phyloP scores from a whole-genome alignment of 1,140 invertebrate species.

The Platorchestia sp. region DNA sequence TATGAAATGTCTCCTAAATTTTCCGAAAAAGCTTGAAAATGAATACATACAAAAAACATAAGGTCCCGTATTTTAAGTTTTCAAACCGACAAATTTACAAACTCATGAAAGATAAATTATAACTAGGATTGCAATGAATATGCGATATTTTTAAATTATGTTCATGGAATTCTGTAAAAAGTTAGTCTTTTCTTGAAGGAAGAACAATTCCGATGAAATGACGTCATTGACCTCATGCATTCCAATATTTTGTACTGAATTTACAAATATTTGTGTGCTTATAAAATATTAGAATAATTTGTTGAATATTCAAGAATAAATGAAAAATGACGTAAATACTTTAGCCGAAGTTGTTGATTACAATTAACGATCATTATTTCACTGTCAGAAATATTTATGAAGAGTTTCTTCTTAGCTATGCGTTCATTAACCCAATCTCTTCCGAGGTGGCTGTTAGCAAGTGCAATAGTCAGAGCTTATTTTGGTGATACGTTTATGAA shows the following conservation, averaged over 20 bases:
- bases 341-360: neutral
- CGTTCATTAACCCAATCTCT: slow-evolving; percentile 42
- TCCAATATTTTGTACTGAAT: slow-evolving; percentile 11
- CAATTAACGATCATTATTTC: neutral
- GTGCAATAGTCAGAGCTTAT: slow-evolving; percentile 24
- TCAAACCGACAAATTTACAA: too few relatives aligned
- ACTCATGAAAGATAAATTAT: too few relatives aligned
- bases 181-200: neutral
- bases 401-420: neutral
- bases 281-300: neutral
- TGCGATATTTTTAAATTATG: too few relatives aligned
- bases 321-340: neutral
- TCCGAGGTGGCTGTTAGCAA: slow-evolving; percentile 40
- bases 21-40: too few relatives aligned
- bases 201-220: slow-evolving; percentile 51
- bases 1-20: too few relatives aligned
- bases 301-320: neutral
- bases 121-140: too few relatives aligned
- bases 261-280: neutral
- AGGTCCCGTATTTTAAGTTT: too few relatives aligned
- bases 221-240: slow-evolving; percentile 23
- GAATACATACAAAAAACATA: too few relatives aligned
- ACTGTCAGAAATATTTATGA: neutral
- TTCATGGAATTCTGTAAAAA: neutral
- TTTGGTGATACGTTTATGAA: neutral